A percentile compares a stretch with the other conserved stretches of the same genome.
phyloP scores from a whole-genome alignment of 2,888 invertebrate species.

The Geophilus truncorum region DNA sequence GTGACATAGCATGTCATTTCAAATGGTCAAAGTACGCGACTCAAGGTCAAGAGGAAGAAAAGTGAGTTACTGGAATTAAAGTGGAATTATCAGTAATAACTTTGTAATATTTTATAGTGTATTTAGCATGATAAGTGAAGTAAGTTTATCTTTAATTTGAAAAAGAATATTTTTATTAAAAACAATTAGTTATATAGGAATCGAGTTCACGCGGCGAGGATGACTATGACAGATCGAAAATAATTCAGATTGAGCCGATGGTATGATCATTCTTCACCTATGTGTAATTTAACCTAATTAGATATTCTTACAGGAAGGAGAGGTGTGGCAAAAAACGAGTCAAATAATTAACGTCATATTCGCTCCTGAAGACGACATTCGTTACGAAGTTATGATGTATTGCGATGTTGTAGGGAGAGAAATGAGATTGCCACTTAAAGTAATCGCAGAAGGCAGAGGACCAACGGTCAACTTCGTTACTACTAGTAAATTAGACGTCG shows the following conservation, averaged over 20 bases:
- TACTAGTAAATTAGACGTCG: not conserved
- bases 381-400: not conserved
- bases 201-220: not conserved
- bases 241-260: not conserved
- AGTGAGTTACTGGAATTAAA: not conserved
- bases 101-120: too few relatives aligned
- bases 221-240: not conserved
- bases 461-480: not conserved
- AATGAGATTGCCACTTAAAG: not conserved
- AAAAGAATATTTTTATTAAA: not conserved
- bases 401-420: not conserved
- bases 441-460: not conserved
- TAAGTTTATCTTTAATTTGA: too few relatives aligned
- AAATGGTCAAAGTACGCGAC: not conserved
- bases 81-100: too few relatives aligned
- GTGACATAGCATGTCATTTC: not conserved
- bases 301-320: not conserved
- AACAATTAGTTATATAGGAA: not conserved
- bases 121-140: too few relatives aligned
- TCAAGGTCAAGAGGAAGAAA: not conserved
- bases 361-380: not conserved
- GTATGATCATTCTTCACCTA: not conserved
- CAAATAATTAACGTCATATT: not conserved
- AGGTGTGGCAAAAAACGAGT: constrained; percentile 1
- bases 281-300: not conserved